Evolutionary conservation across 2,888 invertebrate genomes (phyloP).

Genomic region (Lithophane socia): DNA sequence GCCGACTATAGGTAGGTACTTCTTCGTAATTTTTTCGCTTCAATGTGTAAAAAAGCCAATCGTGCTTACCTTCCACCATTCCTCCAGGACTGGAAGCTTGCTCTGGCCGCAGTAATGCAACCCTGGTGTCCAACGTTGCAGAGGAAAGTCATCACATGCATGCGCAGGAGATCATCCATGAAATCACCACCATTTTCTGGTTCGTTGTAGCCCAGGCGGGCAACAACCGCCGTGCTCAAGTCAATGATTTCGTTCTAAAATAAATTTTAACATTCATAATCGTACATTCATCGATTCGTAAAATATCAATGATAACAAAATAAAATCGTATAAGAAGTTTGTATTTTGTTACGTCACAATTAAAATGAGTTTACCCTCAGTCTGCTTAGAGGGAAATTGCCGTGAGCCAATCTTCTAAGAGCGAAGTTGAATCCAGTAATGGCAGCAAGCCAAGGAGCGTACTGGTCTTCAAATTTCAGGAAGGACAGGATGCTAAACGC

Average conservation of each 20-base stretch:
- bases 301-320: background rate
- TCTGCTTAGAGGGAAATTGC: conserved; percentile 67
- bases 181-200: conserved; percentile 79
- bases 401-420: conserved; percentile 83
- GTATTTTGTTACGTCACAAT: background rate
- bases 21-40: background rate
- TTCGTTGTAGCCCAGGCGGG: conserved; percentile 88
- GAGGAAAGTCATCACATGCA: conserved; percentile 90
- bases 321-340: background rate
- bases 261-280: background rate
- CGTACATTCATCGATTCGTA: background rate
- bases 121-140: conserved; percentile 85
- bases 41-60: background rate
- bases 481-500: conserved; percentile 90
- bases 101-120: conserved; percentile 81
- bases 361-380: conserved; percentile 73
- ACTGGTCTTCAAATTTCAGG: conserved; percentile 91
- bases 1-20: background rate
- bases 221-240: conserved; percentile 85
- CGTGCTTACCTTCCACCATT: conserved; percentile 74
- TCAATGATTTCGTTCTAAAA: conserved; percentile 83
- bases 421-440: conserved; percentile 87
- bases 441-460: conserved; percentile 93
- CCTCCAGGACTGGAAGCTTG: conserved; percentile 83
- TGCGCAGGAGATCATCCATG: conserved; percentile 89